A percentile compares a stretch with the other conserved stretches of the same genome.
Evolutionary conservation across 2,113 vertebrate genomes (phyloP).

Genomic region (Mola mola): DNA sequence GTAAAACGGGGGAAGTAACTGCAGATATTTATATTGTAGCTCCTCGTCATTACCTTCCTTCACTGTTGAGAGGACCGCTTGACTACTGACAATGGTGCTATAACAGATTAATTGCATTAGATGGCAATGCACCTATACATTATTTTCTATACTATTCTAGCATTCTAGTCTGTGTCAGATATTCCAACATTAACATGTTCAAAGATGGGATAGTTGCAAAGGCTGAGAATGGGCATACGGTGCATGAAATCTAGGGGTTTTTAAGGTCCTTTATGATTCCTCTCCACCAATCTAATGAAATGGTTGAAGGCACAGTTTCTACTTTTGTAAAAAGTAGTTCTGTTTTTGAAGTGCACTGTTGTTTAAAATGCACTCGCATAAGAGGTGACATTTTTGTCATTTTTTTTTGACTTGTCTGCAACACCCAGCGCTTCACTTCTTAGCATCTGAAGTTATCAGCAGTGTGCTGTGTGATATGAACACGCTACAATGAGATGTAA

Average conservation of each 20-base stretch:
- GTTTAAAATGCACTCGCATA: conserved; percentile 37
- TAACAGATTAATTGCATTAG: conserved; percentile 16
- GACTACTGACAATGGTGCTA: conserved; percentile 8
- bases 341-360: conserved; percentile 41
- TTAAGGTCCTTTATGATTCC: conserved; percentile 1
- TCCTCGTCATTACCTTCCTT: conserved; percentile 11
- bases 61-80: background rate
- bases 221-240: no score
- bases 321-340: conserved; percentile 25
- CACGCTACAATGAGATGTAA: conserved; percentile 49
- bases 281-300: conserved; percentile 28
- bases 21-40: conserved; percentile 22
- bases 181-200: background rate
- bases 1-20: no score
- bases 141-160: conserved; percentile 2
- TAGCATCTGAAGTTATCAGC: conserved; percentile 37
- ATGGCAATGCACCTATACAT: conserved; percentile 4
- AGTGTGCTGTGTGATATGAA: conserved; percentile 62
- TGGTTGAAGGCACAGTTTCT: conserved; percentile 32
- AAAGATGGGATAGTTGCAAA: conserved; percentile 1
- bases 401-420: conserved; percentile 37
- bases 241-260: no score
- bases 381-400: conserved; percentile 49
- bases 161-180: background rate
- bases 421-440: conserved; percentile 43